A percentile compares a stretch with the other conserved stretches of the same genome.
Evolutionary conservation across 2,797 vertebrate species (phyloP).

Genomic region (Crenichthys baileyi): DNA sequence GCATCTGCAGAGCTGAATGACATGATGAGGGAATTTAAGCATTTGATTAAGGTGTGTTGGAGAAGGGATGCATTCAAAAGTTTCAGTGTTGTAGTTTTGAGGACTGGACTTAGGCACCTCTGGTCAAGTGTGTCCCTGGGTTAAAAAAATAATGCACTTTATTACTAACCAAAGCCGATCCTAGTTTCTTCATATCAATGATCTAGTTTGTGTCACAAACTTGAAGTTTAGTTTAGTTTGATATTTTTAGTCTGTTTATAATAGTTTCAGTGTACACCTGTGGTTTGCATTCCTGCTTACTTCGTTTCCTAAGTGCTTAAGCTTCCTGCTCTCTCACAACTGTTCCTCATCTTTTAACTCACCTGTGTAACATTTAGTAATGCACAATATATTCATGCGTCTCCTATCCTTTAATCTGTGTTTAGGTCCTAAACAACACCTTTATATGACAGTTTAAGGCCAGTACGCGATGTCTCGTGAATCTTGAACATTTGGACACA

Average conservation of each 20-base stretch:
- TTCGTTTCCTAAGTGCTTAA: neutral
- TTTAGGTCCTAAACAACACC: neutral
- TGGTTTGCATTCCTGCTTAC: neutral
- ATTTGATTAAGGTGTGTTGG: too few species aligned
- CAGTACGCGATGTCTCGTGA: neutral
- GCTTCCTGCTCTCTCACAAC: neutral
- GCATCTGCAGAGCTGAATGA: too few species aligned
- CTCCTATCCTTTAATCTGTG: neutral
- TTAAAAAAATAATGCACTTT: neutral
- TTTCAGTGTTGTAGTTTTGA: neutral
- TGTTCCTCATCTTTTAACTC: neutral
- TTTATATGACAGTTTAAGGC: neutral
- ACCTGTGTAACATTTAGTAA: neutral
- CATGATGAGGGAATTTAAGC: too few species aligned
- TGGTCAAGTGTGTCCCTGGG: neutral
- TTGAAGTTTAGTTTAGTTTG: neutral
- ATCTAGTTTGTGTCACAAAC: neutral
- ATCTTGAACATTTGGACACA: neutral
- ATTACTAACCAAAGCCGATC: neutral
- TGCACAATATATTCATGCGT: neutral
- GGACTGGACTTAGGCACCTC: neutral
- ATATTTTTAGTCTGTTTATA: neutral
- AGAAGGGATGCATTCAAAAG: too few species aligned
- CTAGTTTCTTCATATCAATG: neutral
- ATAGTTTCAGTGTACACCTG: neutral